Conservation (phyloP, 2,888 invertebrate genomes). For the Anorthoa munda region DNA sequence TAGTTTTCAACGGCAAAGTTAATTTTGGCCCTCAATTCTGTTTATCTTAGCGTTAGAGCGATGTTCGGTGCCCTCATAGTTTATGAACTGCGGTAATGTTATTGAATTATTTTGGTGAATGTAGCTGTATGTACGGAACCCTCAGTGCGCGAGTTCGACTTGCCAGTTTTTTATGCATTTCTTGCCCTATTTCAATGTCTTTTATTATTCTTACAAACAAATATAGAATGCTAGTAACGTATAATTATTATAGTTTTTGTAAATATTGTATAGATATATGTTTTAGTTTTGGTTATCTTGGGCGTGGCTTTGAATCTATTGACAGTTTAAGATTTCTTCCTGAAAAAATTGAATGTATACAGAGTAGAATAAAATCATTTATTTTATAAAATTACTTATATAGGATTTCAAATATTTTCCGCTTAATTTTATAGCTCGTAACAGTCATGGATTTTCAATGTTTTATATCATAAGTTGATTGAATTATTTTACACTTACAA, state of each 20-base stretch:
- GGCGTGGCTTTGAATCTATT: background rate
- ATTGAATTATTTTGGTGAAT: too few relatives aligned
- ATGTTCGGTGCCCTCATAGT: too few relatives aligned
- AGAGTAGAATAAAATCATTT: too few relatives aligned
- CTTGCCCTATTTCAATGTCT: conserved; percentile 6
- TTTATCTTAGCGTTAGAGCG: too few relatives aligned
- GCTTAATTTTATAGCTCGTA: background rate
- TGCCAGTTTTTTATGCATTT: background rate
- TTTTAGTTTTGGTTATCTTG: conserved; percentile 16
- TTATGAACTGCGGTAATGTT: too few relatives aligned
- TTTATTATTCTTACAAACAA: conserved; percentile 1
- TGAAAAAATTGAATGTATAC: too few relatives aligned
- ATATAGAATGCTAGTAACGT: background rate
- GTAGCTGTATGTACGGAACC: too few relatives aligned
- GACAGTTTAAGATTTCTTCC: too few relatives aligned
- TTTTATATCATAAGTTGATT: conserved; percentile 7
- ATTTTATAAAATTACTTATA: background rate
- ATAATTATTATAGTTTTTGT: conserved; percentile 42
- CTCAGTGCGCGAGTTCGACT: too few relatives aligned
- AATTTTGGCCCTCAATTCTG: too few relatives aligned
- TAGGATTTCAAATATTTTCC: background rate
- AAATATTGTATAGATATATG: conserved; percentile 53
- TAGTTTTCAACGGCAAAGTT: too few relatives aligned
- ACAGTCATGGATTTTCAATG: background rate
- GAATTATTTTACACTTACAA: conserved; percentile 32